phyloP scores from a whole-genome alignment of 1,140 invertebrate genomes.

The Maconellicoccus hirsutus region DNA sequence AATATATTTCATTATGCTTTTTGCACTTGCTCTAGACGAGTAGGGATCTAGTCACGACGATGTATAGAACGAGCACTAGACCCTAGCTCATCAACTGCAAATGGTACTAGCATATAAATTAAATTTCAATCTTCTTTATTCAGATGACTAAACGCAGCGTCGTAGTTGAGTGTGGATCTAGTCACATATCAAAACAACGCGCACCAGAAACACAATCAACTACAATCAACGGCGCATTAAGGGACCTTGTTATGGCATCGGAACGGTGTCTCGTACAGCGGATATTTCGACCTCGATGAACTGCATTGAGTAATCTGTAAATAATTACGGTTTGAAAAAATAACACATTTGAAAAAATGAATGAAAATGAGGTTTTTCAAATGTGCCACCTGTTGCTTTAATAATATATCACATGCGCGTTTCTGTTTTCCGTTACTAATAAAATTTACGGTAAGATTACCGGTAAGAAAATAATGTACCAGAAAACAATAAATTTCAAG shows the following conservation, averaged over 20 bases:
- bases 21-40: slow-evolving; percentile 28
- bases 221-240: slow-evolving; percentile 5
- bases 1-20: background rate
- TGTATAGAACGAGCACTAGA: slow-evolving; percentile 26
- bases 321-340: background rate
- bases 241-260: background rate
- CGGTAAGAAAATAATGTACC: background rate
- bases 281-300: background rate
- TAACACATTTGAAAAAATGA: background rate
- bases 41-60: slow-evolving; percentile 34
- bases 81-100: slow-evolving; percentile 24
- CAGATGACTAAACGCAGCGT: background rate
- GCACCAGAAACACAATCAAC: slow-evolving; percentile 36
- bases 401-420: background rate
- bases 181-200: slow-evolving; percentile 33
- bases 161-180: slow-evolving; percentile 33
- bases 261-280: background rate
- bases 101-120: slow-evolving; percentile 4
- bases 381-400: background rate
- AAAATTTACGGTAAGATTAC: slow-evolving; percentile 4
- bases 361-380: background rate
- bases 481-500: background rate
- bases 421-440: background rate
- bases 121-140: background rate
- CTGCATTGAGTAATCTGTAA: background rate